Evolutionary conservation across 23 tunicate species (phyloP).

Genomic region (Ciona savignyi): DNA sequence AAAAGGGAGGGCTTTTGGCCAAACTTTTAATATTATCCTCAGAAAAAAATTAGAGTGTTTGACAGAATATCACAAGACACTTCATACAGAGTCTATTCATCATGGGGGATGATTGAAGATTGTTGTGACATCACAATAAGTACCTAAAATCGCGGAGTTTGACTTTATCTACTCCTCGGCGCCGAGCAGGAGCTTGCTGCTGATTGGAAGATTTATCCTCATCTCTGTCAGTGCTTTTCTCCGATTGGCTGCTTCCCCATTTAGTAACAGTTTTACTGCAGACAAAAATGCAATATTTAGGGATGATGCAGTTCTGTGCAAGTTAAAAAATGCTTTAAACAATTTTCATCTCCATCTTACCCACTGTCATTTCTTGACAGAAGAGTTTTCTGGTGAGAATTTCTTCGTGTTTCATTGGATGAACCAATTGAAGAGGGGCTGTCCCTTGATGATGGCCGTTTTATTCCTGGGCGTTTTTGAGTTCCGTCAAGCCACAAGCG

Average conservation of each 20-base stretch:
- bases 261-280: conserved; percentile 48
- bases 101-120: neutral
- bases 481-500: conserved; percentile 48
- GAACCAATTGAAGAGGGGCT: conserved; percentile 42
- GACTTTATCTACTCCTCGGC: conserved; percentile 20
- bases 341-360: too few relatives aligned
- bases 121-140: too few relatives aligned
- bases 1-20: neutral
- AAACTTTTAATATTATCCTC: neutral
- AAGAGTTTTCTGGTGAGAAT: conserved; percentile 38
- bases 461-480: conserved; percentile 37
- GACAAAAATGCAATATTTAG: neutral
- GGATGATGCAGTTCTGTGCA: too few relatives aligned
- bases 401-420: conserved; percentile 5
- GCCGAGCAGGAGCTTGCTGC: conserved; percentile 25
- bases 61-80: neutral
- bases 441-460: conserved; percentile 64
- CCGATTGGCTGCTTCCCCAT: conserved; percentile 62
- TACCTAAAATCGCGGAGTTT: conserved; percentile 74
- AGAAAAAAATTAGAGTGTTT: neutral
- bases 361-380: conserved; percentile 43
- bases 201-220: conserved; percentile 11
- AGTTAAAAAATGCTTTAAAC: too few relatives aligned
- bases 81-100: neutral
- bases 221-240: conserved; percentile 26